Conservation (phyloP, 2,797 vertebrate species). For the Dallia pectoralis region DNA sequence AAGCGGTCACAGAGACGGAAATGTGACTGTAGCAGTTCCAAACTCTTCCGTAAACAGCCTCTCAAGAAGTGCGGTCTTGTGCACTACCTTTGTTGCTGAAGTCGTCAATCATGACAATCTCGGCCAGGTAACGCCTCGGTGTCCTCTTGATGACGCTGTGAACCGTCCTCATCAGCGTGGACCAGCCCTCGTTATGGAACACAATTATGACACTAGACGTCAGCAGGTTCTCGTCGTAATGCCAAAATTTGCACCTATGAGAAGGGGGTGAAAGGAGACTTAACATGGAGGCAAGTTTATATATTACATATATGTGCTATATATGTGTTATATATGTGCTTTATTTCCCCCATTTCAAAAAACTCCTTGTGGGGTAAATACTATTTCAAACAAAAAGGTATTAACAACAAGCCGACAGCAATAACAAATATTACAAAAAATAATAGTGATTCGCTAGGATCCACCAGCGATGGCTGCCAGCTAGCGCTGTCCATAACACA, state of each 20-base stretch:
- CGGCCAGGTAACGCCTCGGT: conserved; percentile 88
- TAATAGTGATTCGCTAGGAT: neutral
- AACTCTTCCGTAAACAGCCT: conserved; percentile 25
- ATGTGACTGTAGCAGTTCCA: conserved; percentile 47
- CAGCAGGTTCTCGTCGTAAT: conserved; percentile 92
- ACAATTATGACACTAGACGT: conserved; percentile 95
- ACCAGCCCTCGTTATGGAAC: conserved; percentile 99
- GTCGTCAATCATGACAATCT: conserved; percentile 98
- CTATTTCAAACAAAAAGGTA: no score
- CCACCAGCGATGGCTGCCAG: neutral
- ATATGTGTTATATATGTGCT: no score
- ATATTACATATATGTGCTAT: neutral
- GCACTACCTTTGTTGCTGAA: conserved; percentile 96
- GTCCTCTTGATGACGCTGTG: conserved; percentile 99
- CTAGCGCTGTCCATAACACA: neutral
- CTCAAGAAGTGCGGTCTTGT: conserved; percentile 3
- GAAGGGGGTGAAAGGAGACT: neutral
- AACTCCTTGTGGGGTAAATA: no score
- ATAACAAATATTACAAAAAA: no score
- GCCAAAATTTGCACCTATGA: conserved; percentile 92
- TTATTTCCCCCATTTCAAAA: no score
- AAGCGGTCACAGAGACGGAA: conserved; percentile 11
- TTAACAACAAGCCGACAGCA: neutral
- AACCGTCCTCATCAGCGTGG: conserved; percentile 94
- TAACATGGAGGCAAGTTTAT: neutral